These are phyloP conservation scores for Nymphalis io DNA, from an alignment of 1,140 invertebrate genomes.

Conservation along the genomic window DNA sequence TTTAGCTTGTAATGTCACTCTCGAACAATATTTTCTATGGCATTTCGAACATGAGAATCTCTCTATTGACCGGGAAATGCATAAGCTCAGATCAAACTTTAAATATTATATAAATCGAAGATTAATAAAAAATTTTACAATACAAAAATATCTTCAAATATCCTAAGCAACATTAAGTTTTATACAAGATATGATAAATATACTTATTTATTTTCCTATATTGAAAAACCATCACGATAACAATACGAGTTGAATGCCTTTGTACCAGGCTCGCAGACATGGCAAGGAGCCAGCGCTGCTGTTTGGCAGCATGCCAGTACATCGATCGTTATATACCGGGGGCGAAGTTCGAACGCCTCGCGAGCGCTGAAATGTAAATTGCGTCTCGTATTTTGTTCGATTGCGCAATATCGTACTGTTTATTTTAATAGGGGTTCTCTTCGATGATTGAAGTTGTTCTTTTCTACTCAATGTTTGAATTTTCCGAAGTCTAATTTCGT, in stretches of 20 bases:
- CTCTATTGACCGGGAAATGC: no score
- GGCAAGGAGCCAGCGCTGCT: constrained; percentile 32
- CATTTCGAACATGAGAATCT: no score
- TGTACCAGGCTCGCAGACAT: constrained; percentile 33
- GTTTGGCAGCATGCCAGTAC: constrained; percentile 37
- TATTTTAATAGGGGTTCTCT: constrained; percentile 7
- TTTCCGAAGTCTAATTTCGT: neutral
- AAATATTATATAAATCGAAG: neutral
- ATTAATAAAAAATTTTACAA: neutral
- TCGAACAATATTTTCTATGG: no score
- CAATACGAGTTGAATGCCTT: constrained; percentile 32
- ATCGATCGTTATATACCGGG: constrained; percentile 35
- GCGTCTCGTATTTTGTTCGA: constrained; percentile 27
- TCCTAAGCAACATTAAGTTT: neutral
- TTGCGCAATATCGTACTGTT: constrained; percentile 28
- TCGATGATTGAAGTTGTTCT: constrained; percentile 1
- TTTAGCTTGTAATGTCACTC: no score
- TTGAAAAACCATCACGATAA: constrained; percentile 33
- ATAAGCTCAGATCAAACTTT: no score
- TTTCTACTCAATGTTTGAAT: neutral
- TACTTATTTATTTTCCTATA: constrained; percentile 19
- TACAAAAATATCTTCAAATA: neutral
- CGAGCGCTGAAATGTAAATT: constrained; percentile 32
- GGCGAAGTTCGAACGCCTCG: constrained; percentile 33
- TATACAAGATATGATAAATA: constrained; percentile 3